Conservation (phyloP, 2,888 invertebrate genomes). For the Lycophotia porphyrea region DNA sequence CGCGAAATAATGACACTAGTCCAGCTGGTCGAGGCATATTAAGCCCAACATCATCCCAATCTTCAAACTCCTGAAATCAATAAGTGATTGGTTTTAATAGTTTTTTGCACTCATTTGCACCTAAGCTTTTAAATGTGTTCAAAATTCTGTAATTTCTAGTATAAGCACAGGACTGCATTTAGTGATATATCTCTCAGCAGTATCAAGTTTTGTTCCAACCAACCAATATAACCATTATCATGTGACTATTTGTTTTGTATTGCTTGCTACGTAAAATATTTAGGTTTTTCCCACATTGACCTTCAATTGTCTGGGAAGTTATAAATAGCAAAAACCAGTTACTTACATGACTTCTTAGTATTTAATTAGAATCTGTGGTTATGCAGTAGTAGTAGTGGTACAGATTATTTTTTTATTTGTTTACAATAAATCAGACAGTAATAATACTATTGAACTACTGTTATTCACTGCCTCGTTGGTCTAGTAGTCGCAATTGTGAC, state of each 20-base stretch:
- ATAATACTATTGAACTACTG: too few species aligned
- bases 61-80: conserved; percentile 93
- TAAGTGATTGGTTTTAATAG: not conserved
- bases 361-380: conserved; percentile 6
- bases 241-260: not conserved
- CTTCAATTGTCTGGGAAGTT: conserved; percentile 10
- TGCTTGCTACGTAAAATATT: conserved; percentile 10
- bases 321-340: conserved; percentile 2
- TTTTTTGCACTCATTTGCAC: not conserved
- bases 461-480: too few species aligned
- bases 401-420: not conserved
- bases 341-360: not conserved
- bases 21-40: conserved; percentile 95
- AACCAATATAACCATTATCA: not conserved
- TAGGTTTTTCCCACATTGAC: conserved; percentile 17
- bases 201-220: not conserved
- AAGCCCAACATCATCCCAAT: conserved; percentile 97
- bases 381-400: not conserved
- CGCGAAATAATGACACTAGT: conserved; percentile 92
- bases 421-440: not conserved
- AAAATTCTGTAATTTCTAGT: not conserved
- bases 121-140: not conserved
- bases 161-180: not conserved
- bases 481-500: too few species aligned
- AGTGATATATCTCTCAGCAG: not conserved